Evolutionary conservation across 2,113 vertebrate genomes (phyloP), one percentile per base, ranked within the genome.

Genomic region (Gnathonemus echidnorhynchus): DNA sequence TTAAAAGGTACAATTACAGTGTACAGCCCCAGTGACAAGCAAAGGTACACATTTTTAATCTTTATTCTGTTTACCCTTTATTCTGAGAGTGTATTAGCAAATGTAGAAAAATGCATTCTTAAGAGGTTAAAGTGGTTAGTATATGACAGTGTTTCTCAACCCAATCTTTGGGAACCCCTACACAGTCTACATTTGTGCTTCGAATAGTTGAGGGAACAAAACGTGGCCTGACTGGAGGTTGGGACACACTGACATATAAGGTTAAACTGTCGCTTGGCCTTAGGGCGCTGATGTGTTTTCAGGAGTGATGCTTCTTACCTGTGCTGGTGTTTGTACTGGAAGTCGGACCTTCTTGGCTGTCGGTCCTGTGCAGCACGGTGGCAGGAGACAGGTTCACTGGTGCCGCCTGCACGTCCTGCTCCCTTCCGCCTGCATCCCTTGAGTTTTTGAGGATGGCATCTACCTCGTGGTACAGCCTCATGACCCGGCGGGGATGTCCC

Each of bases 381-480:
- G 70, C 19, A 15, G 70, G 74, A 39, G 62, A 27, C 46, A 42
- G 86, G 39, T 27, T 86, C 8, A 35, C 21, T 5, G 85, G 45
- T n/a, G 45, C 56, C 13, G n/a, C 10, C 11, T 83, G 87, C 15
- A 5, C 3, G 1, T 80, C 62, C 13, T 27, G 49, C 8, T 86
- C 62, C 45, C 19, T 39, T 53, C 15, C 62, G 31, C 17, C 74
- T 2, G 35, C n/a, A 15, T 35, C 45, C 21, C n/a, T 35, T 4
- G 89, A 70, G 8, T 90, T 87, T 92, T 90, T 96, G 95, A 97
- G 94, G 85, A 98, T 96, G 87, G 93, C 95, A n/a, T 97, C 97
- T 90, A 97, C 95, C 94, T 98, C 97, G 24, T 97, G 95, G 0
- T 98, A 98, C 95, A 97, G 97, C 92, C 94, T 96, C 96, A 97